Percentiles rank a stretch among this genome's conserved stretches.
Evolutionary conservation across 2,888 invertebrate genomes (phyloP).

Genomic region (Branchellion lobata): DNA sequence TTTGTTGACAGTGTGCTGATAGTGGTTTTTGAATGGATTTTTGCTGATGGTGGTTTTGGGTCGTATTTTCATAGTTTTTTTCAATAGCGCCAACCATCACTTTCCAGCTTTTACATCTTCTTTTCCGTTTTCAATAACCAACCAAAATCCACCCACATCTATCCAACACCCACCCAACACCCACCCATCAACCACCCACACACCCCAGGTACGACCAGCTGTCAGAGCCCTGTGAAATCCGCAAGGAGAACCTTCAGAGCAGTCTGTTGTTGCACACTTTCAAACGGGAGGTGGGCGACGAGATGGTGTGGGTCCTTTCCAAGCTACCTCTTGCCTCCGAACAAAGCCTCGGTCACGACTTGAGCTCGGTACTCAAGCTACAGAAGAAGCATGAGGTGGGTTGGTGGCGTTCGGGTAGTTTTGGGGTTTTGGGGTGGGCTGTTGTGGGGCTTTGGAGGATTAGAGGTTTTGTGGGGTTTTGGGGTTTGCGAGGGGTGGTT

Average conservation of each 20-base stretch:
- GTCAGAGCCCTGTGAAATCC: constrained; percentile 84
- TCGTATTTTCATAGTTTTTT: no score
- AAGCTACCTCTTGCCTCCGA: constrained; percentile 74
- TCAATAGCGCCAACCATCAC: no score
- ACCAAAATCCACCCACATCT: no score
- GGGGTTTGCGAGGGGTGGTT: background rate
- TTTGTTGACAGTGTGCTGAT: background rate
- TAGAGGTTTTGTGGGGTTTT: no score
- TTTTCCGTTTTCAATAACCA: no score
- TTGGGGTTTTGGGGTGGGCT: background rate
- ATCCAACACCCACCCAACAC: no score
- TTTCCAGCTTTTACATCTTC: no score
- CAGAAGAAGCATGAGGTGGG: constrained; percentile 85
- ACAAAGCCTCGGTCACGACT: constrained; percentile 69
- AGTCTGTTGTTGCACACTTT: constrained; percentile 84
- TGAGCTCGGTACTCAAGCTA: constrained; percentile 79
- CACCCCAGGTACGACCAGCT: constrained; percentile 72
- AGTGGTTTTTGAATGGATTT: no score
- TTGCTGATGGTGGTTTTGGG: no score
- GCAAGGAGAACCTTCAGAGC: constrained; percentile 87
- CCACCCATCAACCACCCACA: background rate
- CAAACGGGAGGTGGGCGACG: constrained; percentile 86
- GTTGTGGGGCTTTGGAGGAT: background rate
- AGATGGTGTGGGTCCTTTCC: constrained; percentile 83
- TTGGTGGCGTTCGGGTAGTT: background rate